phyloP scores from a whole-genome alignment of 1,140 invertebrate species.

The Sipha flava region DNA sequence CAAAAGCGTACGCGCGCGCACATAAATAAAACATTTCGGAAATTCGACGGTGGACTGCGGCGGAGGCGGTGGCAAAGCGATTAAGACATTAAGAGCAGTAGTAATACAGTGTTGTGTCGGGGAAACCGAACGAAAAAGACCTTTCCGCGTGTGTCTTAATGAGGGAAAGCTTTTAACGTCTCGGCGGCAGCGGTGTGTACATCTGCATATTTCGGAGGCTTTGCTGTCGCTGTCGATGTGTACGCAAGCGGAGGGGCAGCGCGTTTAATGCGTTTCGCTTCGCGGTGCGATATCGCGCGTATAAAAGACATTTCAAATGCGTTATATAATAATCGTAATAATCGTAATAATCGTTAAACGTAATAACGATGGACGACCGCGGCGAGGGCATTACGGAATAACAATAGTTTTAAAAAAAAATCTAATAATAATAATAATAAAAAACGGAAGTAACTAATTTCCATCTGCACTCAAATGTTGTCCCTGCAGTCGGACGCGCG shows the following conservation, averaged over 20 bases:
- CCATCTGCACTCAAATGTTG: not conserved
- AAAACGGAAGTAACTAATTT: conserved; percentile 27
- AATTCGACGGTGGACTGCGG: not conserved
- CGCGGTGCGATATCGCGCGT: not conserved
- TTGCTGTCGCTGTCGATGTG: not conserved
- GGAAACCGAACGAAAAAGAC: conserved; percentile 16
- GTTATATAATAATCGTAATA: not conserved
- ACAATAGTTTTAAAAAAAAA: not conserved
- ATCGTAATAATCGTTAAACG: conserved; percentile 11
- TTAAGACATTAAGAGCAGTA: conserved; percentile 13
- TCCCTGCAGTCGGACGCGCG: not conserved
- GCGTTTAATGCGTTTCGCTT: conserved; percentile 7
- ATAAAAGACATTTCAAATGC: conserved; percentile 18
- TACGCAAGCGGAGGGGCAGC: not conserved
- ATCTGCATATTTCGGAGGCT: conserved; percentile 23
- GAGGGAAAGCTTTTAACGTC: conserved; percentile 31
- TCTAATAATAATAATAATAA: not conserved
- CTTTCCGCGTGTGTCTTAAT: conserved; percentile 28
- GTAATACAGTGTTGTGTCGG: not conserved
- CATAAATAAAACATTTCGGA: conserved; percentile 28
- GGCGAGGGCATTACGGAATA: not conserved
- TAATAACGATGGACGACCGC: not conserved
- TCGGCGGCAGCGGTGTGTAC: not conserved
- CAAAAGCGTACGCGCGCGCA: not conserved
- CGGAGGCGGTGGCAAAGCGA: not conserved